These are phyloP conservation scores for Emydura subglobosa DNA, from an alignment of 2,113 vertebrate genomes.

Conservation along the genomic window DNA sequence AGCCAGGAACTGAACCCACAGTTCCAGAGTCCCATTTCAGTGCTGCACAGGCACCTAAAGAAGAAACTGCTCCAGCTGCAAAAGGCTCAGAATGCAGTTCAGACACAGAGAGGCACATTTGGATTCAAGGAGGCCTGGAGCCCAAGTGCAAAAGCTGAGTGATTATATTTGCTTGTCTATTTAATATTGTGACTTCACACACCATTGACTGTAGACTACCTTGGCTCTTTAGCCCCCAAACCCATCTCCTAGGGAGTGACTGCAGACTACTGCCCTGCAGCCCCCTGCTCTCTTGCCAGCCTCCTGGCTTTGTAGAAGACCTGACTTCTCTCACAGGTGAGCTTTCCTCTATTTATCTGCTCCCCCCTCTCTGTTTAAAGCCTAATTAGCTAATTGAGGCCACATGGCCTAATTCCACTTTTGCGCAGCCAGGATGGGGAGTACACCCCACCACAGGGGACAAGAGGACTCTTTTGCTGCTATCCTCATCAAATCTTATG, in stretches of 20 bases:
- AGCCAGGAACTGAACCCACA: neutral
- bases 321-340: too few species aligned
- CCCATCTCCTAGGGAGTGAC: too few species aligned
- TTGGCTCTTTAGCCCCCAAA: too few species aligned
- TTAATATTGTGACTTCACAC: neutral
- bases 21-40: accelerated
- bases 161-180: neutral
- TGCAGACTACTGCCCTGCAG: too few species aligned
- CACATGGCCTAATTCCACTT: too few species aligned
- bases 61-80: accelerated
- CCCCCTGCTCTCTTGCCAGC: too few species aligned
- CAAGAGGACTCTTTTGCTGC: neutral
- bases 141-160: neutral
- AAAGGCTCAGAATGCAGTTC: neutral
- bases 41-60: neutral
- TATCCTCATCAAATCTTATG: constrained; percentile 12
- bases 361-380: too few species aligned
- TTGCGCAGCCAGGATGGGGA: too few species aligned
- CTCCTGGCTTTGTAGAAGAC: too few species aligned
- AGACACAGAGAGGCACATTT: neutral
- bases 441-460: neutral
- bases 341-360: too few species aligned
- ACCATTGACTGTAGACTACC: neutral
- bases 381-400: too few species aligned
- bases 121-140: neutral